Conservation (phyloP, 2,797 vertebrate genomes). For the Danionella dracula region DNA sequence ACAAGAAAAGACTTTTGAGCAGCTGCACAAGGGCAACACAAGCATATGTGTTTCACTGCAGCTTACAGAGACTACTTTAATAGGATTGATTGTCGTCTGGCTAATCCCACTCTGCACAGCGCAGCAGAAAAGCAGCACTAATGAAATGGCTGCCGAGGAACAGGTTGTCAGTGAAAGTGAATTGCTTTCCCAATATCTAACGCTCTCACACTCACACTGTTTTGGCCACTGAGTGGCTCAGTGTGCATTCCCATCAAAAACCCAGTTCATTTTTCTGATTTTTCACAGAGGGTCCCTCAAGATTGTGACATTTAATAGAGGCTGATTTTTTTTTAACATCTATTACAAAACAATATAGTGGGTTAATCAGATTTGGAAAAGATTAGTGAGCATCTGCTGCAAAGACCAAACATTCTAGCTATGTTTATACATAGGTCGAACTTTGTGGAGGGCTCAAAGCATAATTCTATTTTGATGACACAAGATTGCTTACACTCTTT, state of each 20-base stretch:
- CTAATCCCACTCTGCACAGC: conserved; percentile 72
- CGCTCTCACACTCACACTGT: conserved; percentile 45
- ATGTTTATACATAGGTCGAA: not conserved
- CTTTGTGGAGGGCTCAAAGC: not conserved
- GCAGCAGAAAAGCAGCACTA: conserved; percentile 68
- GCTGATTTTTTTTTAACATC: conserved; percentile 3
- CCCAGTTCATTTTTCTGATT: not conserved
- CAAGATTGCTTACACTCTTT: no score
- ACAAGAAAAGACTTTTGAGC: conserved; percentile 16
- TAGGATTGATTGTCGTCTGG: conserved; percentile 68
- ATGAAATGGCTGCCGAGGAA: conserved; percentile 66
- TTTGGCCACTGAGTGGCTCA: conserved; percentile 67
- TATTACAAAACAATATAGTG: conserved; percentile 15
- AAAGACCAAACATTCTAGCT: conserved; percentile 5
- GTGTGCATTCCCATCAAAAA: not conserved
- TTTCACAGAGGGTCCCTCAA: conserved; percentile 35
- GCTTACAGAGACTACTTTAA: conserved; percentile 73
- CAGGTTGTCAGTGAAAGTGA: conserved; percentile 40
- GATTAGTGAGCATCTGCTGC: conserved; percentile 29
- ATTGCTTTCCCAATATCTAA: conserved; percentile 39
- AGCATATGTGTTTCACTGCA: conserved; percentile 45
- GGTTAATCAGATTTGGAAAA: conserved; percentile 18
- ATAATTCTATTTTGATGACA: not conserved
- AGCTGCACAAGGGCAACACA: conserved; percentile 38
- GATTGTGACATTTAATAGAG: conserved; percentile 25